A percentile compares a stretch with the other conserved stretches of the same genome.
These are phyloP conservation scores for Campoletis sonorensis DNA, from an alignment of 1,140 invertebrate genomes.

Conservation along the genomic window DNA sequence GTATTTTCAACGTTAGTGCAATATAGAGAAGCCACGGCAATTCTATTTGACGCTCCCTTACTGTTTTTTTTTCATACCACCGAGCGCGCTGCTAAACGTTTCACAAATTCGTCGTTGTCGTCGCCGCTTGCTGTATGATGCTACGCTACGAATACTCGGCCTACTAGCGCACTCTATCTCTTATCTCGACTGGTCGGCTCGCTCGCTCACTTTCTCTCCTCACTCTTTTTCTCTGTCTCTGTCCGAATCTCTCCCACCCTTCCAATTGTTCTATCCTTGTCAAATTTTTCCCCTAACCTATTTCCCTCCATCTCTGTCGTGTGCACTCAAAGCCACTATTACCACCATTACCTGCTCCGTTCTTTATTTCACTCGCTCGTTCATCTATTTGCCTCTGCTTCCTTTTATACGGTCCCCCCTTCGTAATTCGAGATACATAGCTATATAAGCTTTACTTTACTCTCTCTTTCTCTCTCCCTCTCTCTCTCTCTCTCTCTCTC, in stretches of 20 bases:
- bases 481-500: conserved; percentile 33
- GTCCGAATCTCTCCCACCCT: neutral
- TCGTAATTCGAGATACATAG: neutral
- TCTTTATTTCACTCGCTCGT: conserved; percentile 10
- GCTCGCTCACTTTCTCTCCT: conserved; percentile 42
- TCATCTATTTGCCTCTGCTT: neutral
- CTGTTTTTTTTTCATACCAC: conserved; percentile 9
- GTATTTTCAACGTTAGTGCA: neutral
- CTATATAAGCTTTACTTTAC: neutral
- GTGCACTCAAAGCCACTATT: neutral
- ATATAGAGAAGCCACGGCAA: neutral
- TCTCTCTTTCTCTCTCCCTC: conserved; percentile 13
- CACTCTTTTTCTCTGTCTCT: conserved; percentile 4
- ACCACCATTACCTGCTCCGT: neutral
- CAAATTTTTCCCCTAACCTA: conserved; percentile 11
- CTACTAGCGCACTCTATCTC: conserved; percentile 40
- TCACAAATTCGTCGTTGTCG: conserved; percentile 21
- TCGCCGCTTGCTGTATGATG: conserved; percentile 1
- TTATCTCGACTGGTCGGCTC: conserved; percentile 25
- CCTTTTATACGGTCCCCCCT: conserved; percentile 3
- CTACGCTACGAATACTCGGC: conserved; percentile 16
- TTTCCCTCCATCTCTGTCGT: conserved; percentile 8
- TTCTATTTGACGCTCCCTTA: neutral
- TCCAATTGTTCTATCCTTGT: neutral
- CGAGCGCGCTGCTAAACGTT: conserved; percentile 14